Evolutionary conservation across 2,888 invertebrate genomes (phyloP), one percentile per base, ranked within the genome.

Genomic region (Lasioglossum figueresi): DNA sequence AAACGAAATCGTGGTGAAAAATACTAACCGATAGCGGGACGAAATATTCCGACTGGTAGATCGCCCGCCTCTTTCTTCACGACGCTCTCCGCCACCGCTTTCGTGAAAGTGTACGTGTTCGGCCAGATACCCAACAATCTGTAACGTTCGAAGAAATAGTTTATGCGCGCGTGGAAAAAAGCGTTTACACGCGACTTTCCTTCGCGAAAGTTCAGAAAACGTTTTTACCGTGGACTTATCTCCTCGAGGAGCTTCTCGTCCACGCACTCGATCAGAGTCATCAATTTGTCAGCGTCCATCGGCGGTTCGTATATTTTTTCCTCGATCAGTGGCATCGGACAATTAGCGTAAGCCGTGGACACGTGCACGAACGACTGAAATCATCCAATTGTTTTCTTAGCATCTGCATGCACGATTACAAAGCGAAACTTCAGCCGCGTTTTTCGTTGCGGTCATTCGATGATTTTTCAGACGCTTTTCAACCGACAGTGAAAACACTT

Each of bases 31-130:
- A 99, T 98, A 0, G 98, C 97, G 0, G 99, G 99, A 87, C 99
- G 96, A 88, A 98, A 96, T 83, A 99, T 97, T 87, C 97, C 97
- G 23, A 98, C 95, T 0, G 99, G 98, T 89, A 99, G 94, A n/a
- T 96, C 96, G 70, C 95, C 95, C 0, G 97, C 97, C 91, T 97
- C 96, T 78, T 96, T 96, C 75, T 96, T 95, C 0, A 99, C 96
- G 1, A 97, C 95, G 85, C 97, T 96, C 93, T 99, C 99, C 0
- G 98, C 98, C 0, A 99, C 95, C 1, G 98, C 98, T 95, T 99
- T 99, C 0, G 99, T 99, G 93, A 97, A 98, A 2, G 98, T 97
- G 93, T 99, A 99, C 0, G 98, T 98, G 93, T 99, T 99, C 0
- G 99, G 99, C 93, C 97, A 97, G 59, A 96, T 95, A 27, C 96